These are phyloP conservation scores for Clarias magur DNA, from an alignment of 2,113 vertebrate genomes.

Conservation along the genomic window DNA sequence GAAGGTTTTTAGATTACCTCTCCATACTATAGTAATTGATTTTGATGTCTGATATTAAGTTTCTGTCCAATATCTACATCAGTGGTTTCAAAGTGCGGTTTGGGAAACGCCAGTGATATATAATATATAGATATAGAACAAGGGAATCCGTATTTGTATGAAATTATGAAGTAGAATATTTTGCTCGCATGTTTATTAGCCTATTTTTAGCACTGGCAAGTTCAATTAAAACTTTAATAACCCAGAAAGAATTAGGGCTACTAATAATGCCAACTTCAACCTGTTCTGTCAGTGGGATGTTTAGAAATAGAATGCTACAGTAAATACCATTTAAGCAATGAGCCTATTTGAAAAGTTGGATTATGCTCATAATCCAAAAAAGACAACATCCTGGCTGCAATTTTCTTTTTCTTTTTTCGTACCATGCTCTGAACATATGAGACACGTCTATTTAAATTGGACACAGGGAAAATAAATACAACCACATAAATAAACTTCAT, in stretches of 20 bases:
- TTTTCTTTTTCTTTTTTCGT: too few species aligned
- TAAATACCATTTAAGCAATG: background rate
- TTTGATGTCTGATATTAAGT: background rate
- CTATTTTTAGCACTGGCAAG: background rate
- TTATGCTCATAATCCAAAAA: background rate
- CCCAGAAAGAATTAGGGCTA: background rate
- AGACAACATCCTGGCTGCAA: too few species aligned
- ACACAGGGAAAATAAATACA: background rate
- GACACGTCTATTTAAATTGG: background rate
- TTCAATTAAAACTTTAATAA: background rate
- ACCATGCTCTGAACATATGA: background rate
- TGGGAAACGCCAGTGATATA: background rate
- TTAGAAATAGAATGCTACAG: background rate
- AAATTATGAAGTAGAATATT: background rate
- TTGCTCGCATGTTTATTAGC: background rate
- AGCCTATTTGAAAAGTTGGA: background rate
- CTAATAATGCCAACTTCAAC: background rate
- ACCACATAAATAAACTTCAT: background rate
- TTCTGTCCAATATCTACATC: background rate
- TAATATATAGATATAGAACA: background rate
- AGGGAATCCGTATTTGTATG: background rate
- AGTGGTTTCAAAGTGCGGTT: background rate
- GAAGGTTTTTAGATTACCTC: background rate
- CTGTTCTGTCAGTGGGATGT: too few species aligned
- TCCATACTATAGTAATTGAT: background rate